Conservation (phyloP, 2,888 invertebrate genomes). For the Andrena minutula region DNA sequence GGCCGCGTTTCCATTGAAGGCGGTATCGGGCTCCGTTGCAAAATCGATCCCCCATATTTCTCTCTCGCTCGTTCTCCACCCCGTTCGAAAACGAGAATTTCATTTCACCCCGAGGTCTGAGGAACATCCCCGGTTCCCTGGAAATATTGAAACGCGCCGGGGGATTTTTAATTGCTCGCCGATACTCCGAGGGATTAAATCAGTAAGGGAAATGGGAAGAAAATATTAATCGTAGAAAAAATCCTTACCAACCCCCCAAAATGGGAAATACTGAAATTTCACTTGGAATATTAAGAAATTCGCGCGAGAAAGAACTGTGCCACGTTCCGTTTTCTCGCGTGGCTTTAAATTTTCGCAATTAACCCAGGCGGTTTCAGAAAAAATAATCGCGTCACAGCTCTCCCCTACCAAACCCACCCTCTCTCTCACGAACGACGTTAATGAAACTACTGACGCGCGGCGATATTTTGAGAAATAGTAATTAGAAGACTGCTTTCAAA, state of each 20-base stretch:
- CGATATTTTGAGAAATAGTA: constrained; percentile 33
- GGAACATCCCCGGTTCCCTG: constrained; percentile 24
- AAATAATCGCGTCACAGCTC: neutral
- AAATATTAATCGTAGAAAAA: too few species aligned
- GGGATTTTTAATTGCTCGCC: too few species aligned
- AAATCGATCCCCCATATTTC: constrained; percentile 57
- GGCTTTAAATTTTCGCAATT: neutral
- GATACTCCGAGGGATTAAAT: too few species aligned
- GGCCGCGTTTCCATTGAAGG: constrained; percentile 61
- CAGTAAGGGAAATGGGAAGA: too few species aligned
- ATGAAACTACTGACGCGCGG: neutral
- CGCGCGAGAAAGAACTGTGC: neutral
- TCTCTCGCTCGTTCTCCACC: constrained; percentile 22
- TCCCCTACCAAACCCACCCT: too few species aligned
- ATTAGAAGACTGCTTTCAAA: constrained; percentile 41
- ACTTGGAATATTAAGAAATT: too few species aligned
- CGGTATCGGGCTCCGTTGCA: constrained; percentile 59
- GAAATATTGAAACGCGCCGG: neutral
- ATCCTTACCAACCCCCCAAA: too few species aligned
- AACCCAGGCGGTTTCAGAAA: neutral
- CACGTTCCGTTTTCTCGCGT: neutral
- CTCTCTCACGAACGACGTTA: neutral
- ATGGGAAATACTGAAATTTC: too few species aligned
- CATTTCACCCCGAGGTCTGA: constrained; percentile 39
- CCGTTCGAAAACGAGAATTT: constrained; percentile 53